phyloP scores from a whole-genome alignment of 1,140 invertebrate genomes.

The Eumaeus atala region DNA sequence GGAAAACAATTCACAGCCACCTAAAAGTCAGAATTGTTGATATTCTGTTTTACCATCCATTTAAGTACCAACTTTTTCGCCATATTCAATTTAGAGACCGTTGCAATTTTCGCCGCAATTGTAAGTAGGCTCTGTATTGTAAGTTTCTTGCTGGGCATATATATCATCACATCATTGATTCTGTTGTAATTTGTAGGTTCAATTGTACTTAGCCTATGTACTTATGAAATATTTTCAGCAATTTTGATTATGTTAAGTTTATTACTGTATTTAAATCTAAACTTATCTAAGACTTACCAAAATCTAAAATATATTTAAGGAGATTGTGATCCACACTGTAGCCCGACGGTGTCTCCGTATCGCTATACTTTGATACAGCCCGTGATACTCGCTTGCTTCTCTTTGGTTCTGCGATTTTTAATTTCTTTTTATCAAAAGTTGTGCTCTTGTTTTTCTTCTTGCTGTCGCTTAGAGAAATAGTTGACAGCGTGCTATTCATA shows the following conservation, averaged over 20 bases:
- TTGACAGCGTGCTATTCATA: slow-evolving; percentile 43
- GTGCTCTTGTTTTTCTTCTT: slow-evolving; percentile 50
- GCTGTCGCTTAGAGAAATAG: slow-evolving; percentile 41
- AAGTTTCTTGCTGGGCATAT: too few relatives aligned
- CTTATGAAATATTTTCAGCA: too few relatives aligned
- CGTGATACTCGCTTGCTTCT: slow-evolving; percentile 38
- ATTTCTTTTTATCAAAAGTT: slow-evolving; percentile 36
- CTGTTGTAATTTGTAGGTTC: too few relatives aligned
- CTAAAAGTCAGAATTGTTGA: slow-evolving; percentile 28
- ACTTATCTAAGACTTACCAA: slow-evolving; percentile 34
- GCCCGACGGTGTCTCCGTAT: slow-evolving; percentile 34
- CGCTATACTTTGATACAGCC: not conserved
- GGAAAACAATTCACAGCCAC: slow-evolving; percentile 49
- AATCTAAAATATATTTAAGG: slow-evolving; percentile 58
- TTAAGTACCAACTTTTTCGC: too few relatives aligned
- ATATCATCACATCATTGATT: too few relatives aligned
- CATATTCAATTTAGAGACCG: too few relatives aligned
- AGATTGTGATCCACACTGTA: slow-evolving; percentile 32
- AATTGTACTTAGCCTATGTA: too few relatives aligned
- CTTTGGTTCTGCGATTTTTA: slow-evolving; percentile 29
- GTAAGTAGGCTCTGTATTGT: too few relatives aligned
- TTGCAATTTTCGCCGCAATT: too few relatives aligned
- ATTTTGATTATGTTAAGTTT: too few relatives aligned
- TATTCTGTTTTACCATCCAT: too few relatives aligned
- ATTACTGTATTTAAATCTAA: too few relatives aligned